phyloP scores from a whole-genome alignment of 1,140 invertebrate genomes.

The Babylonia areolata region DNA sequence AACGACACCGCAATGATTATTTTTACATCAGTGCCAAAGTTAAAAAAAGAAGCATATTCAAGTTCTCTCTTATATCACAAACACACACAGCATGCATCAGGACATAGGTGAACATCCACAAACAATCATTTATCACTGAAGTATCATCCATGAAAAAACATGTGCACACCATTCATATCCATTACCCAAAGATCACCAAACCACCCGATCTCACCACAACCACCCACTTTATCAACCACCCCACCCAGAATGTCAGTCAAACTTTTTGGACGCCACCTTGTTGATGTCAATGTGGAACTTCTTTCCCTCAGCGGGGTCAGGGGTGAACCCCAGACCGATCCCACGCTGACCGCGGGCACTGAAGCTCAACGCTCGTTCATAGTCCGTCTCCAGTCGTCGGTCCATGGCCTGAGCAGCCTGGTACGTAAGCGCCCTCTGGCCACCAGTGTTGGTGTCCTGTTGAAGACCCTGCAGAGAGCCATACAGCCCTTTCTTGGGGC shows the following conservation, averaged over 20 bases:
- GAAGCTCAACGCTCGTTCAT: conserved; percentile 55
- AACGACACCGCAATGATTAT: too few relatives aligned
- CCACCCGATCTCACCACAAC: too few relatives aligned
- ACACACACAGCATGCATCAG: too few relatives aligned
- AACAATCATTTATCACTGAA: too few relatives aligned
- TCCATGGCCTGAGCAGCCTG: conserved; percentile 45
- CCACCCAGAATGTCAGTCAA: conserved; percentile 13
- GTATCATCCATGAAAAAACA: too few relatives aligned
- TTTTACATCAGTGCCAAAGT: too few relatives aligned
- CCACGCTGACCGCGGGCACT: conserved; percentile 50
- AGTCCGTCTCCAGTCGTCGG: conserved; percentile 56
- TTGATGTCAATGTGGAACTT: conserved; percentile 63
- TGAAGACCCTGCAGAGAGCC: conserved; percentile 31
- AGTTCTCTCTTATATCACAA: too few relatives aligned
- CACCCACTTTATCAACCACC: too few relatives aligned
- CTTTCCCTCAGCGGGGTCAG: conserved; percentile 58
- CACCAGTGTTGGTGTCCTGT: neutral
- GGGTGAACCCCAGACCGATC: conserved; percentile 56
- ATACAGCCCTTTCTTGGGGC: conserved; percentile 47
- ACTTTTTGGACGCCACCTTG: conserved; percentile 48
- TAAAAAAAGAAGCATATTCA: too few relatives aligned
- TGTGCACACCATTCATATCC: too few relatives aligned
- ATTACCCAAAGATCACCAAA: too few relatives aligned
- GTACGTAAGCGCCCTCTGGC: conserved; percentile 51
- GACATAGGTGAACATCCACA: too few relatives aligned